These are phyloP conservation scores for Clamator glandarius DNA, from an alignment of 2,797 vertebrate genomes.

Conservation along the genomic window DNA sequence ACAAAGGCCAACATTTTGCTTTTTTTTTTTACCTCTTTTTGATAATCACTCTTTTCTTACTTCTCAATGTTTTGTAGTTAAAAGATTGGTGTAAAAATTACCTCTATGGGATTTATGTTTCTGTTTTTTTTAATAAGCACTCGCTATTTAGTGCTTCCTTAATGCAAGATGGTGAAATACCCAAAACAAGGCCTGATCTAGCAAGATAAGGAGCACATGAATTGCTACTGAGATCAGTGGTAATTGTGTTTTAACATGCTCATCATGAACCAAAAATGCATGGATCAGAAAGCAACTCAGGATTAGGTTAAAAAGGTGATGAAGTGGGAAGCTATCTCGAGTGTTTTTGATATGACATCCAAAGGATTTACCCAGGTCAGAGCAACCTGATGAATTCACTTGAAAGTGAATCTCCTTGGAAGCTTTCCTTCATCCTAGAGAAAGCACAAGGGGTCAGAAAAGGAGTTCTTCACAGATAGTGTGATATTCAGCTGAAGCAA, in stretches of 20 bases:
- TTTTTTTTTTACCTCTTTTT: not conserved
- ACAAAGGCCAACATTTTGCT: not conserved
- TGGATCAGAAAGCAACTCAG: not conserved
- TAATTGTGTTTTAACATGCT: not conserved
- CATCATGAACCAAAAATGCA: not conserved
- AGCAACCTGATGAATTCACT: slow-evolving; percentile 23
- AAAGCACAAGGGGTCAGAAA: not conserved
- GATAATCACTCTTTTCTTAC: not conserved
- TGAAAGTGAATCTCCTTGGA: slow-evolving; percentile 35
- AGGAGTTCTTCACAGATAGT: not conserved
- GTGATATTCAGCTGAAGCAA: not conserved
- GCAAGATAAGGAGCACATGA: not conserved
- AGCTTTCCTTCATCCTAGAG: not conserved
- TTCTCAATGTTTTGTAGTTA: not conserved
- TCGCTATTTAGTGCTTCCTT: not conserved
- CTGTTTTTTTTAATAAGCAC: not conserved
- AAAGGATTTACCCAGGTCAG: slow-evolving; percentile 22
- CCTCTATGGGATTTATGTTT: not conserved
- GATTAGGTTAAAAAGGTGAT: slow-evolving; percentile 26
- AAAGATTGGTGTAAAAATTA: not conserved
- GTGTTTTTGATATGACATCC: not conserved
- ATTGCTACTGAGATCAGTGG: not conserved
- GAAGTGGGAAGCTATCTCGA: not conserved
- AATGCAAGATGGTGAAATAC: slow-evolving; percentile 14
- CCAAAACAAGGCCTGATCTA: slow-evolving; percentile 2